Conservation (phyloP, 1,140 invertebrate species). For the Zaprionus vittiger region DNA sequence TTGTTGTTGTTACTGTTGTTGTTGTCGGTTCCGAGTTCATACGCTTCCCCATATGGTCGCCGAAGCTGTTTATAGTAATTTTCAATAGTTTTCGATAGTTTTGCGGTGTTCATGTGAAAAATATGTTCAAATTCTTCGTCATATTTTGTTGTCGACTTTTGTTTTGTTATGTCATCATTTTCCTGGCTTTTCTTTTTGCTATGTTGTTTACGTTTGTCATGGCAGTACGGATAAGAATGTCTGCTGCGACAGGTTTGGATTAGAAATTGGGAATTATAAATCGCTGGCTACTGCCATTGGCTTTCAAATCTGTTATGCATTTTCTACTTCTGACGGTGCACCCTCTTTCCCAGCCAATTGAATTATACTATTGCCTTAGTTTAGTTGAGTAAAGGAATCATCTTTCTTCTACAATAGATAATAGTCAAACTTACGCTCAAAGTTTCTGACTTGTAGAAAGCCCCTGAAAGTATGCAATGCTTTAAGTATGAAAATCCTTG, state of each 20-base stretch:
- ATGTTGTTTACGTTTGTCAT: background rate
- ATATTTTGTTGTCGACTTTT: constrained; percentile 8
- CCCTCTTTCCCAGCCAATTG: too few species aligned
- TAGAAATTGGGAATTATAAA: background rate
- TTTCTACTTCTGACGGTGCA: too few species aligned
- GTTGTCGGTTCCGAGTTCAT: constrained; percentile 48
- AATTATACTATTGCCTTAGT: too few species aligned
- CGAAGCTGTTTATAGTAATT: constrained; percentile 74
- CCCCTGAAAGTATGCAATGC: background rate
- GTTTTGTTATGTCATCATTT: constrained; percentile 17
- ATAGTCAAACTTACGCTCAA: too few species aligned
- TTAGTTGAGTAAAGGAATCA: too few species aligned
- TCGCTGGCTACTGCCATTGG: background rate
- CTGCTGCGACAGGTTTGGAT: background rate
- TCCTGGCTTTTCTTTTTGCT: background rate
- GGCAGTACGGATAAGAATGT: background rate
- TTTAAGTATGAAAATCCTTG: background rate
- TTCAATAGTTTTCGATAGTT: constrained; percentile 77
- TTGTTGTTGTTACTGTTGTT: constrained; percentile 25
- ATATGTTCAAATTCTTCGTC: constrained; percentile 59
- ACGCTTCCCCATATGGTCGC: constrained; percentile 35
- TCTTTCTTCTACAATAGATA: too few species aligned
- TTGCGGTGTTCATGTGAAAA: constrained; percentile 72
- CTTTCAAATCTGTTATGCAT: too few species aligned
- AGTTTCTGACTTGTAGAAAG: too few species aligned